Evolutionary conservation across 1,140 invertebrate genomes (phyloP).

Genomic region (Sinella curviseta): DNA sequence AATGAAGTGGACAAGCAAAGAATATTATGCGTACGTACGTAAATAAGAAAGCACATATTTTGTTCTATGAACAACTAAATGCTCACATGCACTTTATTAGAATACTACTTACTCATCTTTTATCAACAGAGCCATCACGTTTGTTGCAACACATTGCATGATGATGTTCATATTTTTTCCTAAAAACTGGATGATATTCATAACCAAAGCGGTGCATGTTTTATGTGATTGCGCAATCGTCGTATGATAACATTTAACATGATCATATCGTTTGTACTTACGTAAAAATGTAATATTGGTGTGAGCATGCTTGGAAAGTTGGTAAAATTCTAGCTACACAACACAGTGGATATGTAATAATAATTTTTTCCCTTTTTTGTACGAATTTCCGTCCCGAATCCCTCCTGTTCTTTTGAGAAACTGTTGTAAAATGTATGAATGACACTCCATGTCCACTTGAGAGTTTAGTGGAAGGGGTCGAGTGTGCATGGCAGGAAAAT

Average conservation of each 20-base stretch:
- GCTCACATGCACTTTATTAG: neutral
- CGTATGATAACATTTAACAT: too few relatives aligned
- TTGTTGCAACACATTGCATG: neutral
- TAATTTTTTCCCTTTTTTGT: neutral
- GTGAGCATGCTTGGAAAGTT: neutral
- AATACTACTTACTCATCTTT: neutral
- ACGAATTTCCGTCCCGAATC: neutral
- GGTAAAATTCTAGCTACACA: too few relatives aligned
- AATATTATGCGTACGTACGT: too few relatives aligned
- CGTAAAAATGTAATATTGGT: too few relatives aligned
- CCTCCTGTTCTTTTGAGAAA: neutral
- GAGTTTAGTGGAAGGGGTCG: conserved; percentile 1
- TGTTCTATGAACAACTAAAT: neutral
- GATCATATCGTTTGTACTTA: too few relatives aligned
- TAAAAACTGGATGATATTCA: neutral
- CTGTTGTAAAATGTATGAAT: conserved; percentile 1
- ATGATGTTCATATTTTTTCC: neutral
- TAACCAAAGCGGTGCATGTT: neutral
- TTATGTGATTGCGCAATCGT: conserved; percentile 1
- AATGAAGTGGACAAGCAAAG: too few relatives aligned
- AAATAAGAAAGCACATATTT: too few relatives aligned
- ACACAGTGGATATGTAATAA: too few relatives aligned
- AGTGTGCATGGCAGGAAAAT: neutral
- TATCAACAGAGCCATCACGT: neutral
- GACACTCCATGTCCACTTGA: conserved; percentile 19